Evolutionary conservation across 2,113 vertebrate species (phyloP), one percentile per base, ranked within the genome.

Genomic region (Ceuthmochares aereus): DNA sequence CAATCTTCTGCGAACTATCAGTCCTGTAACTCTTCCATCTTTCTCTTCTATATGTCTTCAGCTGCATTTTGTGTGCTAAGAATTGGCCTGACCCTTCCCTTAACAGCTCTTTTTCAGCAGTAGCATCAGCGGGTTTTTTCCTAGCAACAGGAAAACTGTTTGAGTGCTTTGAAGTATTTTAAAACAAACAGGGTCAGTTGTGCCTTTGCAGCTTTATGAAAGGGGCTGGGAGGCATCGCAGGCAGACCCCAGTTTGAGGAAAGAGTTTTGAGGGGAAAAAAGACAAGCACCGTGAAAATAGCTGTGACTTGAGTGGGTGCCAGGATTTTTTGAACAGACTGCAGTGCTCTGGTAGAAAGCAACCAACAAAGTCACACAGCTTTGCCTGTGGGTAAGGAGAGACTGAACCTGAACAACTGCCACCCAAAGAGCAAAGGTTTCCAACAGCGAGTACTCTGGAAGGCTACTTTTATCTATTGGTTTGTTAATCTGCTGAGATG

Each of bases 221-320:
- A 43, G 47, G 47, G 60, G 16, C 18, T 2, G 5, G 17, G 55
- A 40, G 36, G 37, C 0, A 0, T 74, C 64, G 21, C 0, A 0
- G 70, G 42, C 22, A 47, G 69, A 17, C 36, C 16, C 14, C 7
- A 5, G 6, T 43, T 34, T 54, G 58, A 51, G 40, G 59, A 87
- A 49, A 27, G 25, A 36, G n/a, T 74, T 84, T 45, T 26, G 47
- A 74, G 49, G 56, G 42, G 21, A 77, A 29, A 27, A 66, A 87
- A 76, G 51, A 14, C 5, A 17, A 77, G 37, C 10, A 3, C 21
- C 5, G 0, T 30, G 34, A 58, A 47, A 77, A 37, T 13, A 58
- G 40, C 59, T 55, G 1, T 0, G 1, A 22, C 37, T 55, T 15
- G 15, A 59, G 68, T 5, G 4, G 34, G 42, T 74, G 59, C 59